Evolutionary conservation across 2,888 invertebrate genomes (phyloP).

Genomic region (Dugesia japonica): DNA sequence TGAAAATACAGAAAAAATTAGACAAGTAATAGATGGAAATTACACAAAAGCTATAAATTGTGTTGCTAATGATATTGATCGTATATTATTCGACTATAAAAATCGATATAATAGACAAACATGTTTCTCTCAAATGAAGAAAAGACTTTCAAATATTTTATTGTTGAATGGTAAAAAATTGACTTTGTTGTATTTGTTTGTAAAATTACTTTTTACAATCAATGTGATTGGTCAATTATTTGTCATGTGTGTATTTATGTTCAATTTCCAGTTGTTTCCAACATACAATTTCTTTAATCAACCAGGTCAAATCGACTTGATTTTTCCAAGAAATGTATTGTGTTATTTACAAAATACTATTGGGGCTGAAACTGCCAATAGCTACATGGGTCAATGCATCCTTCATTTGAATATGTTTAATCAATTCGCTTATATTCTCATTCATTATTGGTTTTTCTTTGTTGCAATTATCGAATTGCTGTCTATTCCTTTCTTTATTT

Average conservation of each 20-base stretch:
- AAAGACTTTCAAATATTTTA: background rate
- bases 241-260: background rate
- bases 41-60: background rate
- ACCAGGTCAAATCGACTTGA: background rate
- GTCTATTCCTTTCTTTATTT: background rate
- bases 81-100: background rate
- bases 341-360: background rate
- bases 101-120: background rate
- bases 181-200: background rate
- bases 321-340: constrained; percentile 5
- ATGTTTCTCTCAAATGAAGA: no score
- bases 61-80: background rate
- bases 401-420: background rate
- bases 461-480: background rate
- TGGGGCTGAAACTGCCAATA: background rate
- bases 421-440: background rate
- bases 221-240: background rate
- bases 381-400: background rate
- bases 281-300: background rate
- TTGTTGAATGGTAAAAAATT: background rate
- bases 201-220: background rate
- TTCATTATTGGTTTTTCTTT: background rate
- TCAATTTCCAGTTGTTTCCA: background rate
- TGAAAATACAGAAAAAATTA: background rate
- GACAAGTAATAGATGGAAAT: background rate